phyloP scores from a whole-genome alignment of 37 sponge, comb jelly and placozoan genomes.

The Aphrocallistes beatrix region DNA sequence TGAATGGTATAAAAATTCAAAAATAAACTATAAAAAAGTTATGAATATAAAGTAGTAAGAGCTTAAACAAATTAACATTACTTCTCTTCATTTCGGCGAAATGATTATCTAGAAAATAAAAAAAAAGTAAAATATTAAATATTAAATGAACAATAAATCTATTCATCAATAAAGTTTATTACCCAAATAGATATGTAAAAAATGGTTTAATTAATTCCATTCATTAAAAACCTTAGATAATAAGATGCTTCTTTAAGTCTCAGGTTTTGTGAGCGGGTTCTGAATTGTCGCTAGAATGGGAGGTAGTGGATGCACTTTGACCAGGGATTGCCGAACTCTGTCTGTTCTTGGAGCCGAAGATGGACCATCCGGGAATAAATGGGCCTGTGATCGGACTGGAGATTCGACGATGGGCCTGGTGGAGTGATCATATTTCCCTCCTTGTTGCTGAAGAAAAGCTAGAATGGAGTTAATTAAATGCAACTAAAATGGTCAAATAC shows the following conservation, averaged over 20 bases:
- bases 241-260: background rate
- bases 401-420: too few species aligned
- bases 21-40: background rate
- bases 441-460: background rate
- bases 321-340: background rate
- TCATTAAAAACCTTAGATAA: too few species aligned
- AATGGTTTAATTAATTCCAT: too few species aligned
- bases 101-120: background rate
- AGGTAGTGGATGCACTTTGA: background rate
- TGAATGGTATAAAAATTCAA: background rate
- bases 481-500: background rate
- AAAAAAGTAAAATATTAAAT: background rate
- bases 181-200: too few species aligned
- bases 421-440: background rate
- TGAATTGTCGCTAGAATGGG: background rate
- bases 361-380: too few species aligned
- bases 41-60: background rate
- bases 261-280: background rate
- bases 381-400: too few species aligned
- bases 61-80: slow-evolving; percentile 16
- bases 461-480: background rate
- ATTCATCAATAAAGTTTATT: too few species aligned
- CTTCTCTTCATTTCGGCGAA: slow-evolving; percentile 19
- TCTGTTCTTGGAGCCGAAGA: background rate
- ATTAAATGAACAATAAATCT: too few species aligned